These are phyloP conservation scores for Cladorhizidae sp. DNA, from an alignment of 37 sponge, comb jelly and placozoan species.

Conservation along the genomic window DNA sequence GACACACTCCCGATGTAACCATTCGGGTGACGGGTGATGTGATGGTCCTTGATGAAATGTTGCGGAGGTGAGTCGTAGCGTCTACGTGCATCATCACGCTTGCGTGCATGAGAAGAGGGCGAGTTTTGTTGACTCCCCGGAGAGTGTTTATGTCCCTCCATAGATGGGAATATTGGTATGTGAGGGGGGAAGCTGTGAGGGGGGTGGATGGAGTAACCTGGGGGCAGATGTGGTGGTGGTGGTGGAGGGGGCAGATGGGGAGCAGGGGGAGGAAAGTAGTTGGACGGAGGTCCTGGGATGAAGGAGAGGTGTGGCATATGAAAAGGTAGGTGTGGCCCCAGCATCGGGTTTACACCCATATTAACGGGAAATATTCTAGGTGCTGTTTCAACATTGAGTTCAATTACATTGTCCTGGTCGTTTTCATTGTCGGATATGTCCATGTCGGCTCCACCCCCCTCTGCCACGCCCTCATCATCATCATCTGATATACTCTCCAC, in stretches of 20 bases:
- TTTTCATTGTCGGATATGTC: constrained; percentile 54
- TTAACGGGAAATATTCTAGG: neutral
- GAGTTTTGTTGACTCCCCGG: no score
- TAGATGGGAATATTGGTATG: no score
- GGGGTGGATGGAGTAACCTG: constrained; percentile 4
- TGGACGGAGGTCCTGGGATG: neutral
- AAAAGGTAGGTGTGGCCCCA: constrained; percentile 8
- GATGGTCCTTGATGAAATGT: constrained; percentile 32
- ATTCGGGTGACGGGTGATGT: constrained; percentile 14
- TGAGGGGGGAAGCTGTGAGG: neutral
- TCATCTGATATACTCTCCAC: constrained; percentile 39
- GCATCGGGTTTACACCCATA: neutral
- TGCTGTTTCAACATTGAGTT: constrained; percentile 44
- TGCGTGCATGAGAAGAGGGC: neutral
- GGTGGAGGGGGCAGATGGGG: constrained; percentile 2
- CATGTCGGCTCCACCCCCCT: constrained; percentile 66
- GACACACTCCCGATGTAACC: constrained; percentile 26
- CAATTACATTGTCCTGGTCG: constrained; percentile 43
- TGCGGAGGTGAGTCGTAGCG: constrained; percentile 4
- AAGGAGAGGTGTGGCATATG: constrained; percentile 13
- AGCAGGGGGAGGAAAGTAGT: neutral
- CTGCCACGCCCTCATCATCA: constrained; percentile 15
- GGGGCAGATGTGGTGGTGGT: neutral
- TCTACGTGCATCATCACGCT: constrained; percentile 4
- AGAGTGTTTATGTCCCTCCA: no score